Conservation (phyloP, 2,888 invertebrate species). For the Tupiocoris notatus region DNA sequence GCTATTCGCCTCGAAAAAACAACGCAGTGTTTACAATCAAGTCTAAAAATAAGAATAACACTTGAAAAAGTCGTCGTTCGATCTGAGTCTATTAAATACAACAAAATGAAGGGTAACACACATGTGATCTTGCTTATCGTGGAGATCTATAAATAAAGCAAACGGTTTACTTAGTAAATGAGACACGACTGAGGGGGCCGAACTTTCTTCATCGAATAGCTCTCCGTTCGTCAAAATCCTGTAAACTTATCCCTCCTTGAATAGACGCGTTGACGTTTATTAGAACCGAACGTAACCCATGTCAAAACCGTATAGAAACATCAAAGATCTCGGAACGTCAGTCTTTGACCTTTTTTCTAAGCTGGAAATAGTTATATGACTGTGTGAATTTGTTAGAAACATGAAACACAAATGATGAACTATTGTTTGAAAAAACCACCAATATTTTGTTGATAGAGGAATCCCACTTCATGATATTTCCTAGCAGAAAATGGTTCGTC, state of each 20-base stretch:
- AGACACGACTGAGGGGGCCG: conserved; percentile 34
- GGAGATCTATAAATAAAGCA: conserved; percentile 36
- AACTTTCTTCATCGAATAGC: background rate
- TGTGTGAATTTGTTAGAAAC: too few species aligned
- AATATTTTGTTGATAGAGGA: too few species aligned
- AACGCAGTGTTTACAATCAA: conserved; percentile 15
- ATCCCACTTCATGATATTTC: too few species aligned
- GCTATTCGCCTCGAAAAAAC: too few species aligned
- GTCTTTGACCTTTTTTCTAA: too few species aligned
- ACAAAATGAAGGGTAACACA: conserved; percentile 37
- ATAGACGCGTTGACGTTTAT: conserved; percentile 28
- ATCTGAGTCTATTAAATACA: conserved; percentile 32
- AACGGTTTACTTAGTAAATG: conserved; percentile 42
- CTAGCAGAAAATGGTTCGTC: too few species aligned
- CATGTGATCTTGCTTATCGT: conserved; percentile 18
- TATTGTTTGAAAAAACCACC: too few species aligned
- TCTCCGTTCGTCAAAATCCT: background rate
- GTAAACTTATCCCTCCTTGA: conserved; percentile 26
- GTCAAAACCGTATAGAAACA: too few species aligned
- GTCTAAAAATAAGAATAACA: conserved; percentile 19
- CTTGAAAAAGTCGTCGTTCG: conserved; percentile 25
- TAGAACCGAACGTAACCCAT: conserved; percentile 17
- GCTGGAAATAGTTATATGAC: too few species aligned
- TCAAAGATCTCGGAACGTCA: too few species aligned
- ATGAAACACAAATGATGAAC: too few species aligned